Evolutionary conservation across 1,140 invertebrate species (phyloP), one percentile per base, ranked within the genome.

Genomic region (Archivesica marissinica): DNA sequence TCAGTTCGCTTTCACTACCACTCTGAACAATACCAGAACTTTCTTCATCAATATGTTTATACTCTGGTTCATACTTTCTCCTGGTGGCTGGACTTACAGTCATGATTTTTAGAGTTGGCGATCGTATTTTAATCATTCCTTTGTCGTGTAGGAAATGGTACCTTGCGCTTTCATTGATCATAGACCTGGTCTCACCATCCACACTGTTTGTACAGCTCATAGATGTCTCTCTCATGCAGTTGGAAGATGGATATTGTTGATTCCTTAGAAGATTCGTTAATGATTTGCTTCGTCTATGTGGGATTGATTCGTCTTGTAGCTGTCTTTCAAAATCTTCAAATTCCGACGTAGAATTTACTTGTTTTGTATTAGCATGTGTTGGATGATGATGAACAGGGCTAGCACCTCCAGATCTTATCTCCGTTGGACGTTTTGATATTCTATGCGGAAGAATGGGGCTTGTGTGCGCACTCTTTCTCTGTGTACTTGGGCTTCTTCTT

Each of bases 81-180:
- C 61, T 72, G 3, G 1, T 39, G 2, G 52, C 35, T 28, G 47
- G 50, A 61, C 70, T 75, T 44, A 28, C 52, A 33, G 33, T 50
- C 28, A 74, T 39, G 17, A 83, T 54, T 64, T 75, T 74, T n/a
- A 83, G 38, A 38, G 68, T 75, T 61, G 80, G 80, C 9, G 80
- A 83, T 54, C 80, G 74, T 6, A 83, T 83, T 35, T 83, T 83
- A 20, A 83, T 72, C 80, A 83, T 83, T 11, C 80, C 80, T 83
- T 83, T 83, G 20, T 83, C 80, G 47, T 83, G 30, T 2, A 83
- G 56, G 28, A 83, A 83, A 59, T 83, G 80, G 25, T 83, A 83
- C 25, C 70, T 52, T n/a, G 80, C 80, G 56, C 41, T 81, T 7
- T 81, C 79, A 39, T 59, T 70, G 13, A 72, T 70, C 11, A 72